Base-by-base conservation (phyloP, 2,113 vertebrate species). In the Phoenicopterus ruber region DNA sequence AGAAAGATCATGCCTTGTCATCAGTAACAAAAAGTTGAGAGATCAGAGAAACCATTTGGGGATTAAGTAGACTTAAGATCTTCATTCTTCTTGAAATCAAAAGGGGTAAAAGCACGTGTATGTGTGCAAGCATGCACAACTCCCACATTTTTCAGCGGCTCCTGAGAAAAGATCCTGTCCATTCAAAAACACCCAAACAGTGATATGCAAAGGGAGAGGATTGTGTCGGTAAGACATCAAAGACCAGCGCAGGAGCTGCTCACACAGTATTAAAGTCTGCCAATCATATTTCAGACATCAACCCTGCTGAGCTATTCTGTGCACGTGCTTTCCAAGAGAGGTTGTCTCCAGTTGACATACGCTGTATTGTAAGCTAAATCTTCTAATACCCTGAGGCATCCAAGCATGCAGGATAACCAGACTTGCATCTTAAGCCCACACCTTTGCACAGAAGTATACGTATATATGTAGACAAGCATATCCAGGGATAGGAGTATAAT, bases 381-480 rank as follows among this genome's bases (percentile, higher is more conserved):
- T 93, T 67, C 62, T 82, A 46, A 89, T 71, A 55, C 58, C 36
- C 17, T 44, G 36, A 80, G 78, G 82, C 74, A 86, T 32, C 14
- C 74, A 80, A 90, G 85, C 82, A 70, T 17, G 42, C 36, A 82
- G 78, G 82, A 63, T 49, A 93, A 91, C 78, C 79, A 69, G 70
- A 80, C 66, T 57, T 80, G 82, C 49, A 61, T 66, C 78, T 76
- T 71, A 90, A 91, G 63, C 50, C 47, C 32, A 24, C 26, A 62
- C 7, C 61, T 73, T 69, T 82, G 50, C 50, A 73, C 29, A 47
- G 36, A 77, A 34, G 14, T 40, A 24, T 6, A 44, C 2, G 7
- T 16, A 28, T 12, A 54, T 8, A 54, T 18, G 57, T 0, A 59
- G 46, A 44, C 34, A 70, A 61, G 17, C 0, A 0, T 34, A 70